A percentile compares a stretch with the other conserved stretches of the same genome.
Evolutionary conservation across 2,888 invertebrate genomes (phyloP).

Genomic region (Noctua comes): DNA sequence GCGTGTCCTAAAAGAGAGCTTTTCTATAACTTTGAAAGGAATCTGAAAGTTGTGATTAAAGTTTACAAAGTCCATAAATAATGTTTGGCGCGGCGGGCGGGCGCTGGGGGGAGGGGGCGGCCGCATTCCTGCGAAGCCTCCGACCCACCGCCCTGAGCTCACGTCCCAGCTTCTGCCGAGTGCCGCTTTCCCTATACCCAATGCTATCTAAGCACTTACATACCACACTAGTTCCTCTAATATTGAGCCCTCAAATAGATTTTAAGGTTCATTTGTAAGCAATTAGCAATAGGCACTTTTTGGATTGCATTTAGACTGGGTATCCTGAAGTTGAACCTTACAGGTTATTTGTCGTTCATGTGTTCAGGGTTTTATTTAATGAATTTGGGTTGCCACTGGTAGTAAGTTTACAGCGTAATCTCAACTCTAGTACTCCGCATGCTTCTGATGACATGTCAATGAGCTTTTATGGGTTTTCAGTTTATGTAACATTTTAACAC

Average conservation of each 20-base stretch:
- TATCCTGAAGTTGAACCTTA: not conserved
- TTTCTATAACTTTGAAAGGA: constrained; percentile 53
- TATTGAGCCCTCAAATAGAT: not conserved
- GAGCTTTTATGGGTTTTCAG: constrained; percentile 10
- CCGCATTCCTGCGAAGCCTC: constrained; percentile 88
- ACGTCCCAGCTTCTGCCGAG: constrained; percentile 68
- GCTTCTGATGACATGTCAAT: not conserved
- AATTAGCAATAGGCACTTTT: not conserved
- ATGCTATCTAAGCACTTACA: constrained; percentile 73
- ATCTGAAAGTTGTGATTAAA: constrained; percentile 63
- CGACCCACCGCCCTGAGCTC: constrained; percentile 76
- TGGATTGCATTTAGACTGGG: too few relatives aligned
- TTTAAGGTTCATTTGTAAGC: not conserved
- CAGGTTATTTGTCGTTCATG: not conserved
- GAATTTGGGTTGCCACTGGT: not conserved
- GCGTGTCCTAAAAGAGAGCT: constrained; percentile 30
- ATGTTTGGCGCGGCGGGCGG: constrained; percentile 60
- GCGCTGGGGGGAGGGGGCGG: constrained; percentile 74
- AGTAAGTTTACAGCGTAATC: not conserved
- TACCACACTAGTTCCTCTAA: constrained; percentile 12
- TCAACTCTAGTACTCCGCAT: not conserved
- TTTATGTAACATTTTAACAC: not conserved
- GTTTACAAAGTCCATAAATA: constrained; percentile 66
- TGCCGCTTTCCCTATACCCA: constrained; percentile 77
- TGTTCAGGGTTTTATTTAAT: not conserved